Evolutionary conservation across 2,113 vertebrate genomes (phyloP).

Genomic region (Ifrita kowaldi): DNA sequence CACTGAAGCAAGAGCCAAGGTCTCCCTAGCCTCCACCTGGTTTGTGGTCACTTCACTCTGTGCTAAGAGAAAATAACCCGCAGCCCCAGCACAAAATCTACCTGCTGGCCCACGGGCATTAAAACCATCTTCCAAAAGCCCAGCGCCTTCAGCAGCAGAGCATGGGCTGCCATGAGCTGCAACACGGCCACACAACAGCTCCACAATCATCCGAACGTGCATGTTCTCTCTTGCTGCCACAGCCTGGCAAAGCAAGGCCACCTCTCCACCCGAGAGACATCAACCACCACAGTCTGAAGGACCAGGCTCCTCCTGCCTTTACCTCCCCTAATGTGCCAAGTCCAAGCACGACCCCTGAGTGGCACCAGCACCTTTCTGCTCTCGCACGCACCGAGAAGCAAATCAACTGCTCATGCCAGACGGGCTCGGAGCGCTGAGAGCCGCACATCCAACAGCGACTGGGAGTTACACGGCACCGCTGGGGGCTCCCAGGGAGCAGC

Average conservation of each 20-base stretch:
- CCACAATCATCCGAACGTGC: accelerated
- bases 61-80: neutral
- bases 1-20: neutral
- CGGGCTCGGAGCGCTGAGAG: accelerated
- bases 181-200: accelerated
- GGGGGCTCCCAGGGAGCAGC: neutral
- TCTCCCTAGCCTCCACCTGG: neutral
- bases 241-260: accelerated
- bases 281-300: neutral
- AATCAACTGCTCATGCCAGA: neutral
- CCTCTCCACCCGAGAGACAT: too few species aligned
- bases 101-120: neutral
- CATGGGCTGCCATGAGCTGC: neutral
- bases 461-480: accelerated
- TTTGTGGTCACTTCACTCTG: neutral
- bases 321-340: accelerated
- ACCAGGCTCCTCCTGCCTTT: neutral
- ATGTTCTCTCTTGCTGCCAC: accelerated
- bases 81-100: neutral
- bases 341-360: neutral
- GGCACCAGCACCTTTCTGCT: neutral
- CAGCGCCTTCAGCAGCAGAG: neutral
- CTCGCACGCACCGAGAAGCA: neutral
- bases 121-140: neutral
- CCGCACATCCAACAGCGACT: accelerated